Conservation (phyloP, 2,888 invertebrate genomes). For the Parnassius mnemosyne region DNA sequence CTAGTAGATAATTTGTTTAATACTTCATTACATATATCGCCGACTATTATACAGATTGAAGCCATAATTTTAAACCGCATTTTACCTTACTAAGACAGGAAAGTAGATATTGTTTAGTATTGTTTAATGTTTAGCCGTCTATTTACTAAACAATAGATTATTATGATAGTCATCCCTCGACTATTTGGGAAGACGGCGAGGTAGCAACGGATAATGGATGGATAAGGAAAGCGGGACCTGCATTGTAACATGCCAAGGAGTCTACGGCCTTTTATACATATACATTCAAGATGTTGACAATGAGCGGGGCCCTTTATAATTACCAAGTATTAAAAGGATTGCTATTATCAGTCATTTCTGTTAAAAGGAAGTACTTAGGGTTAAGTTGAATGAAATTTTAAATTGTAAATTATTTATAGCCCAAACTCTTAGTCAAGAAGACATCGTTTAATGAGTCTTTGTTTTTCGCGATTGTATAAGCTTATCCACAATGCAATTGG, state of each 20-base stretch:
- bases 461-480: too few species aligned
- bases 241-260: conserved; percentile 19
- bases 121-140: conserved; percentile 24
- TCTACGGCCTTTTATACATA: conserved; percentile 11
- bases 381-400: too few species aligned
- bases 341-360: background rate
- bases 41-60: background rate
- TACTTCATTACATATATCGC: background rate
- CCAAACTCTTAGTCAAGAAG: too few species aligned
- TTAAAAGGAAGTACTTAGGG: background rate
- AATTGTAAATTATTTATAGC: too few species aligned
- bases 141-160: conserved; percentile 23
- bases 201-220: conserved; percentile 23
- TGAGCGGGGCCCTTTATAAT: conserved; percentile 9
- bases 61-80: conserved; percentile 10
- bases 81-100: conserved; percentile 10
- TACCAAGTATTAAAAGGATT: conserved; percentile 6
- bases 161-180: conserved; percentile 24
- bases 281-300: conserved; percentile 12
- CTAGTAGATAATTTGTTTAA: background rate
- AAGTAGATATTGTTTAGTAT: conserved; percentile 16
- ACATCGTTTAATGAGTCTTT: too few species aligned
- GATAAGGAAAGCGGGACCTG: conserved; percentile 20
- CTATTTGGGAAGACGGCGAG: conserved; percentile 18
- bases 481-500: too few species aligned